Percentiles rank a stretch among this genome's conserved stretches.
Conservation (phyloP, 1,140 invertebrate species). For the Drepana arcuata region DNA sequence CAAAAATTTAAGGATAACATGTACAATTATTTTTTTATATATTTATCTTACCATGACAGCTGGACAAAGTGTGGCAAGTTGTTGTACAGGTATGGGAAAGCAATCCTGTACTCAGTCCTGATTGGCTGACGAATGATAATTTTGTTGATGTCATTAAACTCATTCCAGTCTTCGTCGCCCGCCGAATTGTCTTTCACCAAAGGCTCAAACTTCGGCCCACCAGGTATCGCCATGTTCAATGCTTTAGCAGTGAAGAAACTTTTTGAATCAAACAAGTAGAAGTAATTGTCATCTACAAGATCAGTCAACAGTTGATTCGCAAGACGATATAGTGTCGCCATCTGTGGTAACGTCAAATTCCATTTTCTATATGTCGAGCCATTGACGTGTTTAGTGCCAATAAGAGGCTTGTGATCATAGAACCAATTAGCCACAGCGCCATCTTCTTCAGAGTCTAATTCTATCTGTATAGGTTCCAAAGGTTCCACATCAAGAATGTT, state of each 20-base stretch:
- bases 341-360: constrained; percentile 95
- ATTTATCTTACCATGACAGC: constrained; percentile 86
- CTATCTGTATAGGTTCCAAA: constrained; percentile 98
- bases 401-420: constrained; percentile 97
- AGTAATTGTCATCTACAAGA: constrained; percentile 98
- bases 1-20: constrained; percentile 14
- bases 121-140: constrained; percentile 99
- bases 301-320: constrained; percentile 99
- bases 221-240: constrained; percentile 99
- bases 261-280: constrained; percentile 99
- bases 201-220: constrained; percentile 99
- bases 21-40: constrained; percentile 8
- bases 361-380: constrained; percentile 97
- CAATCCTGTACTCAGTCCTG: constrained; percentile 98
- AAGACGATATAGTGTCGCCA: constrained; percentile 97
- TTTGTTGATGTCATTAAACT: constrained; percentile 99
- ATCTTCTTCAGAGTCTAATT: constrained; percentile 97
- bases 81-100: constrained; percentile 99
- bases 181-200: constrained; percentile 97
- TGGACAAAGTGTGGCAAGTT: constrained; percentile 98
- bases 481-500: constrained; percentile 99
- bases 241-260: constrained; percentile 99
- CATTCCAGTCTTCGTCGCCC: constrained; percentile 99
- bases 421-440: constrained; percentile 94
- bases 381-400: constrained; percentile 95